phyloP scores from a whole-genome alignment of 2,888 invertebrate genomes.

The Antitype chi region DNA sequence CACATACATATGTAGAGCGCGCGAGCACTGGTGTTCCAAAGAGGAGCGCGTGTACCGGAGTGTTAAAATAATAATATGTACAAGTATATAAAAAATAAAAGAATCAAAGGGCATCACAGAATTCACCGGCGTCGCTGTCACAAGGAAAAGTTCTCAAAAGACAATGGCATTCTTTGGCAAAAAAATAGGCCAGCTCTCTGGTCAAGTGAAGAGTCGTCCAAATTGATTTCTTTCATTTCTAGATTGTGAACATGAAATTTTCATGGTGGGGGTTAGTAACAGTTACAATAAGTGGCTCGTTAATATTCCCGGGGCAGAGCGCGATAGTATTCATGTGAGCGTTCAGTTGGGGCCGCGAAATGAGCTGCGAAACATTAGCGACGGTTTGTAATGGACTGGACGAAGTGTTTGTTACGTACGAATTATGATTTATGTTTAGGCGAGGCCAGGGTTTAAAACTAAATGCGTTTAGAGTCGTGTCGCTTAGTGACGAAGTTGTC shows the following conservation, averaged over 20 bases:
- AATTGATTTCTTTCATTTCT: conserved; percentile 51
- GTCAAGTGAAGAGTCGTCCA: too few species aligned
- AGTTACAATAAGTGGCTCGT: conserved; percentile 80
- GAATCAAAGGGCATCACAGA: too few species aligned
- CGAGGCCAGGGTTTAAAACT: neutral
- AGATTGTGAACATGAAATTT: conserved; percentile 75
- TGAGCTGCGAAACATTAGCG: conserved; percentile 56
- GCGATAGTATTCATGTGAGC: conserved; percentile 80
- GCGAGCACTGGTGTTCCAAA: too few species aligned
- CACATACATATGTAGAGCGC: too few species aligned
- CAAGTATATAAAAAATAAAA: too few species aligned
- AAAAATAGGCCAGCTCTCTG: too few species aligned
- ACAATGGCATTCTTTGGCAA: too few species aligned
- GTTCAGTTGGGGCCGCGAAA: conserved; percentile 70
- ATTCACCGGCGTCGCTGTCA: too few species aligned
- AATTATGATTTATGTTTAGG: neutral
- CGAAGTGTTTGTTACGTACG: neutral
- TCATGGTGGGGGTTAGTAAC: conserved; percentile 73
- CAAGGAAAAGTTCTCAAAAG: too few species aligned
- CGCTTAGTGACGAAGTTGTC: neutral
- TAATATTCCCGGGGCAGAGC: conserved; percentile 78
- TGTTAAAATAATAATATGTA: too few species aligned
- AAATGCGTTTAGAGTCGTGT: neutral
- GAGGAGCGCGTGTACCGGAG: too few species aligned
- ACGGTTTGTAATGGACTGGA: conserved; percentile 10